A percentile compares a stretch with the other conserved stretches of the same genome.
phyloP scores from a whole-genome alignment of 2,888 invertebrate species.

The Coremacera marginata region DNA sequence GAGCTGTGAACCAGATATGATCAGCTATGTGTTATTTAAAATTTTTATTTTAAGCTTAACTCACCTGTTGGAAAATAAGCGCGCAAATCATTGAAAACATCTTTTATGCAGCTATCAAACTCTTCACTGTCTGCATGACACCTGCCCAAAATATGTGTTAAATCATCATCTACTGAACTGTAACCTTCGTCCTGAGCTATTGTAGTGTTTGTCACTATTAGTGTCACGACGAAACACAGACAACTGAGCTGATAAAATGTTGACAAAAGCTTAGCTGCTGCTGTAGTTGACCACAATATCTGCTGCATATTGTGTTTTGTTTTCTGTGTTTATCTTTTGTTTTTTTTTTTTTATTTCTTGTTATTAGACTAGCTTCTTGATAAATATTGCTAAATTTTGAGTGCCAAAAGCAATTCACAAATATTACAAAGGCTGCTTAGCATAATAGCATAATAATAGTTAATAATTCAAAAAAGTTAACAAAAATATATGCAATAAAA shows the following conservation, averaged over 20 bases:
- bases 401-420: too few species aligned
- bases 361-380: not conserved
- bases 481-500: too few species aligned
- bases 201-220: constrained; percentile 23
- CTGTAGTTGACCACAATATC: not conserved
- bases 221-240: constrained; percentile 9
- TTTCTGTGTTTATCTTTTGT: not conserved
- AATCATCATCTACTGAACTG: constrained; percentile 60
- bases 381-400: not conserved
- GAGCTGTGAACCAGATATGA: too few species aligned
- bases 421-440: too few species aligned
- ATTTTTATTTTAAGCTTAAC: constrained; percentile 20
- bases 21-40: not conserved
- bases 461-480: too few species aligned
- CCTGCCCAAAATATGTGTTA: constrained; percentile 70
- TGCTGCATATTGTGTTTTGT: not conserved
- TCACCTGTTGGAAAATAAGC: constrained; percentile 80
- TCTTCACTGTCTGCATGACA: constrained; percentile 75
- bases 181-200: constrained; percentile 51
- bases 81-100: constrained; percentile 78
- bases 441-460: too few species aligned
- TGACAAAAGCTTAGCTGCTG: not conserved
- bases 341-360: not conserved
- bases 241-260: constrained; percentile 2
- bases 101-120: constrained; percentile 81